These are phyloP conservation scores for Catocala sponsa DNA, from an alignment of 2,888 invertebrate species.

Conservation along the genomic window DNA sequence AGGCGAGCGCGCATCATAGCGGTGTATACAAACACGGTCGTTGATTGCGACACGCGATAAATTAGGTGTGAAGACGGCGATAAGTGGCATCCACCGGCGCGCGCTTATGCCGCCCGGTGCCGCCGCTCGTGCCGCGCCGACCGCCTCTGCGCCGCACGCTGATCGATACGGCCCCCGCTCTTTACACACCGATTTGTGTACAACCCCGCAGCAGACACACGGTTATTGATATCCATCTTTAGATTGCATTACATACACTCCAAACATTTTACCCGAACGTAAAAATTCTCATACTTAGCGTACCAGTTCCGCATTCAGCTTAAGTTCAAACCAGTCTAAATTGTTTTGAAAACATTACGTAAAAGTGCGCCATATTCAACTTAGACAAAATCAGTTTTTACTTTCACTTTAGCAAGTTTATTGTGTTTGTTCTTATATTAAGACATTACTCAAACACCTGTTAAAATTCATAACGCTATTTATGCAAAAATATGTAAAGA, in stretches of 20 bases:
- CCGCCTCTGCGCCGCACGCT: constrained; percentile 50
- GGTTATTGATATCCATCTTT: constrained; percentile 58
- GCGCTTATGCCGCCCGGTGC: constrained; percentile 58
- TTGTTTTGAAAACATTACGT: constrained; percentile 1
- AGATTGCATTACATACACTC: constrained; percentile 25
- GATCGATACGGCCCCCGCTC: constrained; percentile 65
- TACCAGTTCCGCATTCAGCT: not conserved
- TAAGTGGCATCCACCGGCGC: constrained; percentile 75
- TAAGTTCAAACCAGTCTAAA: not conserved
- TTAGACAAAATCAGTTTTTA: too few relatives aligned
- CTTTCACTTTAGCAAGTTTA: too few relatives aligned
- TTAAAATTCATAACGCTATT: too few relatives aligned
- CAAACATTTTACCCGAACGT: not conserved
- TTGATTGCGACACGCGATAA: constrained; percentile 81
- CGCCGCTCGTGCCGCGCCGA: constrained; percentile 27
- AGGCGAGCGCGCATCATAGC: constrained; percentile 56
- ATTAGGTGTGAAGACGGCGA: constrained; percentile 84
- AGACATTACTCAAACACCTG: too few relatives aligned
- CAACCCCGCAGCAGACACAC: constrained; percentile 54
- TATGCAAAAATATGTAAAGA: too few relatives aligned
- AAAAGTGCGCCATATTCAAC: too few relatives aligned
- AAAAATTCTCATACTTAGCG: not conserved
- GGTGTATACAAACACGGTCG: constrained; percentile 67
- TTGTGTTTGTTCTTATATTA: too few relatives aligned
- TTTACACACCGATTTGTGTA: constrained; percentile 67